Evolutionary conservation across 2,797 vertebrate species (phyloP), one percentile per base, ranked within the genome.

Genomic region (Columba guinea): DNA sequence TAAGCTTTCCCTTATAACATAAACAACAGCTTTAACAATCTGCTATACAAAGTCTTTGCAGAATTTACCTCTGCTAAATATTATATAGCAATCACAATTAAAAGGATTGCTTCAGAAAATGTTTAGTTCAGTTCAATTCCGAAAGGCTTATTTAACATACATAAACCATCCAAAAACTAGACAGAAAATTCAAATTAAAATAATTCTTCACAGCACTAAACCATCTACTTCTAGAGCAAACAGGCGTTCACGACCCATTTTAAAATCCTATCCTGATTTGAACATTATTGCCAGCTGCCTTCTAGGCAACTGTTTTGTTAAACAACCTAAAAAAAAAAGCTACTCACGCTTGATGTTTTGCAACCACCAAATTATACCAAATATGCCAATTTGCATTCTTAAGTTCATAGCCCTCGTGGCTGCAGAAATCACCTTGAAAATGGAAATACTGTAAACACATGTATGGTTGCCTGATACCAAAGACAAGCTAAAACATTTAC

Each of bases 221-320:
- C 28, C 46, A 62, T 49, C 32, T 82, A 77, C 11, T 77, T 74
- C 65, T 53, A 70, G 9, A 89, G 8, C 20, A 93, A 62, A 70
- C 5, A 44, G 37, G 44, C 15, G 28, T 41, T 63, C 75, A 48
- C 8, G 9, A 75, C 39, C 48, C 84, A 49, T 63, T 93, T 78
- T 64, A 62, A 89, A 94, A 89, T 26, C 19, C 27, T 80, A 51
- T 44, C 44, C 34, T 65, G 37, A 85, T 71, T 18, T 92, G 56
- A 89, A 65, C 8, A 1, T 62, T 75, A 87, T 35, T 81, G 69
- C 41, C 71, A 86, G 76, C 37, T 91, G 73, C 58, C 56, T 78
- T 89, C 64, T 49, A 79, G 87, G 81, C 59, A 93, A 92, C 32
- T 85, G 49, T 30, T 95, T 87, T 68, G 46, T 67, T 95, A 60